A percentile compares a stretch with the other conserved stretches of the same genome.
These are phyloP conservation scores for Leptogaster cylindrica DNA, from an alignment of 2,888 invertebrate genomes.

Conservation along the genomic window DNA sequence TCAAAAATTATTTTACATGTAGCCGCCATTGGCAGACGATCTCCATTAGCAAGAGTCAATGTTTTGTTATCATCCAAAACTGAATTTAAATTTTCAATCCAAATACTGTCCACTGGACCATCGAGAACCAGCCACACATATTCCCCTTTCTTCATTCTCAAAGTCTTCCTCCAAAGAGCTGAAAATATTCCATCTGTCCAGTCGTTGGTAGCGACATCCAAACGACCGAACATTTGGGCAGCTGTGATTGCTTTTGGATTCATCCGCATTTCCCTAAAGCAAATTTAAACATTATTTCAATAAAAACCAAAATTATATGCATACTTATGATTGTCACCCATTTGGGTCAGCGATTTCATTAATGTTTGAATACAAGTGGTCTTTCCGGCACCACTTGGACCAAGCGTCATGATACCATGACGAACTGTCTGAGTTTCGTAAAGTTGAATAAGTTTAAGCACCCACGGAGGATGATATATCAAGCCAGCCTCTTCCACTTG, in stretches of 20 bases:
- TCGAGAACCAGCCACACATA: conserved; percentile 94
- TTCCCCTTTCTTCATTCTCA: conserved; percentile 86
- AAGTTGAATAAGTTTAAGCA: conserved; percentile 91
- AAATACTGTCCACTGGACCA: conserved; percentile 96
- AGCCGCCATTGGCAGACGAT: conserved; percentile 91
- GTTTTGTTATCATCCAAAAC: conserved; percentile 97
- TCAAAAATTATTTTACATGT: conserved; percentile 96
- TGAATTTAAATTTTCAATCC: conserved; percentile 98
- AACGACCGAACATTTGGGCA: conserved; percentile 95
- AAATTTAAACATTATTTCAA: background rate
- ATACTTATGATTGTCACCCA: conserved; percentile 82
- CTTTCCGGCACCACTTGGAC: conserved; percentile 95
- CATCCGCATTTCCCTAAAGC: conserved; percentile 87
- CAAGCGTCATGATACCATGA: conserved; percentile 95
- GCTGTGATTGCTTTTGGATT: conserved; percentile 98
- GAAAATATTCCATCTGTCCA: conserved; percentile 99
- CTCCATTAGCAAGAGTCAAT: conserved; percentile 92
- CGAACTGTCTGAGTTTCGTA: conserved; percentile 95
- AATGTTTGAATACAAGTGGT: conserved; percentile 86
- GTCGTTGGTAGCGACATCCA: conserved; percentile 97
- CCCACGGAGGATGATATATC: conserved; percentile 94
- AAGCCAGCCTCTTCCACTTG: conserved; percentile 83
- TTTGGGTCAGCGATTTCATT: conserved; percentile 88
- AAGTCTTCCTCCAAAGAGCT: conserved; percentile 92
- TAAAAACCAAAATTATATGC: background rate